These are phyloP conservation scores for Labeo calbasu DNA, from an alignment of 2,797 vertebrate species.

Conservation along the genomic window DNA sequence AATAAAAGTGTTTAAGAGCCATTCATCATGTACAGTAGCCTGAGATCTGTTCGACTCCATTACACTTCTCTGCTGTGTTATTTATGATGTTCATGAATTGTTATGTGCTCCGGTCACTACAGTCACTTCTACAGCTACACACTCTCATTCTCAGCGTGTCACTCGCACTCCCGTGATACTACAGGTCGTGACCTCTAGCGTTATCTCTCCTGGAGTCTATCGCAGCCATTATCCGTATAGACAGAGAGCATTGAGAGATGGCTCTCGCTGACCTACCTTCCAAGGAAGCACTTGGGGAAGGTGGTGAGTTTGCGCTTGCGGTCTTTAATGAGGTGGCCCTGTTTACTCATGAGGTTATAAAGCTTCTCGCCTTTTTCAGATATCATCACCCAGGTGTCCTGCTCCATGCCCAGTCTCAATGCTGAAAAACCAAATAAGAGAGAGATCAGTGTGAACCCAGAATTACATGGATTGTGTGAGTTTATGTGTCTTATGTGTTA, in stretches of 20 bases:
- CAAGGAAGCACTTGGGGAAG: slow-evolving; percentile 97
- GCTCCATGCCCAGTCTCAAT: slow-evolving; percentile 94
- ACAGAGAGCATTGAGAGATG: slow-evolving; percentile 1
- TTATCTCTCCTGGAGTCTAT: slow-evolving; percentile 14
- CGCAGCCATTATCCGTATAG: slow-evolving; percentile 9
- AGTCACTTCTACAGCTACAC: neutral
- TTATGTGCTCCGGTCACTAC: neutral
- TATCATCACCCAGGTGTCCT: slow-evolving; percentile 99
- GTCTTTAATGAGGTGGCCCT: slow-evolving; percentile 96
- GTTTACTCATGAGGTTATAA: slow-evolving; percentile 94
- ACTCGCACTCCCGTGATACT: neutral
- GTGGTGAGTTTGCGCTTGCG: slow-evolving; percentile 97
- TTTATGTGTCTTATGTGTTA: neutral
- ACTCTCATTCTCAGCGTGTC: neutral
- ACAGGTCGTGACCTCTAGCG: slow-evolving; percentile 9
- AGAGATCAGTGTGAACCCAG: slow-evolving; percentile 37
- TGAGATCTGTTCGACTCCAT: slow-evolving; percentile 18
- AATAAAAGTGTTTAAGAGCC: slow-evolving; percentile 24
- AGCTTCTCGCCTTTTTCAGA: slow-evolving; percentile 98
- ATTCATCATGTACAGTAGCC: neutral
- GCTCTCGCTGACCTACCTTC: slow-evolving; percentile 82
- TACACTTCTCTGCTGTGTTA: slow-evolving; percentile 8
- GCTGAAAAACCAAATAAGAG: slow-evolving; percentile 73
- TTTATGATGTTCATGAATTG: slow-evolving; percentile 29
- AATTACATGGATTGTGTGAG: neutral